Percentiles rank a stretch among this genome's conserved stretches.
Conservation (phyloP, 2,888 invertebrate genomes). For the Apodemia duryi region DNA sequence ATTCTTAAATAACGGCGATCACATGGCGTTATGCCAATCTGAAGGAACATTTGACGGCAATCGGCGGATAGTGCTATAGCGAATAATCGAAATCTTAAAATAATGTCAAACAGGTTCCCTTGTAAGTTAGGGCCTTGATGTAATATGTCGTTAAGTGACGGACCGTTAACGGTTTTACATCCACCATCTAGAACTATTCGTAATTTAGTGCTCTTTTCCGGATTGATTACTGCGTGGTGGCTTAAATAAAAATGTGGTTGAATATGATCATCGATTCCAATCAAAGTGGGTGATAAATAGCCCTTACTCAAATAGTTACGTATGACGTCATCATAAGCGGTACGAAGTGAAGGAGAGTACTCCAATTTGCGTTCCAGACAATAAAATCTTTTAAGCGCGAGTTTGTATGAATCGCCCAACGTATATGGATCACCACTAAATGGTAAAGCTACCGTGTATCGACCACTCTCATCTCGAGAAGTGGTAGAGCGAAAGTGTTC, state of each 20-base stretch:
- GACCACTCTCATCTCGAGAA: constrained; percentile 8
- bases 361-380: neutral
- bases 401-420: no score
- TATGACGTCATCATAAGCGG: no score
- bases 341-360: no score
- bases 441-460: constrained; percentile 17
- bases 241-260: neutral
- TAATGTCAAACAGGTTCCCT: neutral
- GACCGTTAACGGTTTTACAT: constrained; percentile 1
- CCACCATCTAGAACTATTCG: constrained; percentile 17
- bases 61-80: neutral
- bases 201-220: neutral
- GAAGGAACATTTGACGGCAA: no score
- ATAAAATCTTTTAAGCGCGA: no score
- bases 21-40: no score
- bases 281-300: neutral
- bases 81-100: constrained; percentile 17
- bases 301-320: neutral
- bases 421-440: constrained; percentile 9
- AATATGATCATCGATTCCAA: neutral
- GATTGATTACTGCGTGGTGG: neutral
- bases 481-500: constrained; percentile 9
- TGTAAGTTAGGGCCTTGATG: no score
- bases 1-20: no score
- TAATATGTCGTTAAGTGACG: neutral